Evolutionary conservation across 2,113 vertebrate genomes (phyloP).

Genomic region (Probosciger aterrimus): DNA sequence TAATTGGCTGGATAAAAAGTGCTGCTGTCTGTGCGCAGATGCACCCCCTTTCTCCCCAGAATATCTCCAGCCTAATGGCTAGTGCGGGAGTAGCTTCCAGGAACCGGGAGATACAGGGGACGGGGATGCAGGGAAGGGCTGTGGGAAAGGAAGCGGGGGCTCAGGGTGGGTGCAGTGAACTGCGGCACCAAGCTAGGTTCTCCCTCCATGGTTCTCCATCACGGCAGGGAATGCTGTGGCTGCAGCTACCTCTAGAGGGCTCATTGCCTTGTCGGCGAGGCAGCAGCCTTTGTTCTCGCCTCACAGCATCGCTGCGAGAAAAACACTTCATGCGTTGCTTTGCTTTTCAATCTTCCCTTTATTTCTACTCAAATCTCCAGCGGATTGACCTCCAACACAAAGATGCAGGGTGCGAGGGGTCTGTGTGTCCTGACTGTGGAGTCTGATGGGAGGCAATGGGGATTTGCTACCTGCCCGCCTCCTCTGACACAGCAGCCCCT

Average conservation of each 20-base stretch:
- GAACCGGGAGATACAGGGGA: background rate
- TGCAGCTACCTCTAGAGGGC: slow-evolving; percentile 55
- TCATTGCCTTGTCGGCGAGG: background rate
- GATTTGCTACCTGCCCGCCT: background rate
- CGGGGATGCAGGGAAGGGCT: background rate
- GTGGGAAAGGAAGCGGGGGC: background rate
- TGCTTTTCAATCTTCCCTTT: background rate
- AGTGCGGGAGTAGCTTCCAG: rapidly evolving
- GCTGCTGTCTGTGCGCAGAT: background rate
- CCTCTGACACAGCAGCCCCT: background rate
- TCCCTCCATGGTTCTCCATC: rapidly evolving
- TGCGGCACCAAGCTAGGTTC: background rate
- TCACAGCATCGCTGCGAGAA: background rate
- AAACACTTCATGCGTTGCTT: rapidly evolving
- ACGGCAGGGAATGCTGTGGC: background rate
- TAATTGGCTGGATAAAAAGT: background rate
- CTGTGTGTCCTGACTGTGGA: background rate
- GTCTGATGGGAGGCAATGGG: background rate
- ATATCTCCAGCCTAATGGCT: background rate
- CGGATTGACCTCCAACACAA: background rate
- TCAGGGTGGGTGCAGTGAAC: background rate
- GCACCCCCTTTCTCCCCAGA: background rate
- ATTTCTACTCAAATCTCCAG: background rate
- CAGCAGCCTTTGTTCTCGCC: background rate
- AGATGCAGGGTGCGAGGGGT: background rate